Conservation (phyloP, 2,113 vertebrate species). For the Bufo bufo region DNA sequence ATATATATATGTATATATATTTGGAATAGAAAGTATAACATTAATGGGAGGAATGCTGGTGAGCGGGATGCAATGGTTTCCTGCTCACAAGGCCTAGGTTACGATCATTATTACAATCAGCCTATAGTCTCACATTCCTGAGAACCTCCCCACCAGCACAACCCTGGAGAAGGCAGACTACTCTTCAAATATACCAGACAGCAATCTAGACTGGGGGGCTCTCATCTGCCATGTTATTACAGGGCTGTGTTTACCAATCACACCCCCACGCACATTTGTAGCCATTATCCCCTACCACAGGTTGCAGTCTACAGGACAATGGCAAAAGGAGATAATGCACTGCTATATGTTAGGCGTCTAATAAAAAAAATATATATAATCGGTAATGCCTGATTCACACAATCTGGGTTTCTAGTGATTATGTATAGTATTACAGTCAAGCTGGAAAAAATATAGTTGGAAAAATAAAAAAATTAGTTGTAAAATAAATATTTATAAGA, state of each 20-base stretch:
- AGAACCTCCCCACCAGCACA: conserved; percentile 73
- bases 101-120: conserved; percentile 89
- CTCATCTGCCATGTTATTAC: conserved; percentile 1
- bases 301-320: neutral
- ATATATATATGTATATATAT: neutral
- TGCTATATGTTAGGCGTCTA: neutral
- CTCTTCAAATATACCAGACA: conserved; percentile 70
- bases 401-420: too few species aligned
- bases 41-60: neutral
- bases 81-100: conserved; percentile 92
- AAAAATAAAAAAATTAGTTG: too few species aligned
- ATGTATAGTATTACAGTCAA: too few species aligned
- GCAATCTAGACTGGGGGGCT: conserved; percentile 59
- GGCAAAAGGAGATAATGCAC: neutral
- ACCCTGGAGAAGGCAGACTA: conserved; percentile 65
- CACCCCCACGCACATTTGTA: neutral
- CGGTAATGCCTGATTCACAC: too few species aligned
- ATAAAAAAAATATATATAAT: too few species aligned
- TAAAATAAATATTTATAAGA: too few species aligned
- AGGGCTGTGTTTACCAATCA: neutral
- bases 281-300: neutral
- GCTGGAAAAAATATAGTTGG: too few species aligned
- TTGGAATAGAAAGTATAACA: neutral
- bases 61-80: conserved; percentile 18
- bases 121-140: conserved; percentile 76